Base-by-base conservation (phyloP, 1,140 invertebrate species). In the Drosophila truncata region DNA sequence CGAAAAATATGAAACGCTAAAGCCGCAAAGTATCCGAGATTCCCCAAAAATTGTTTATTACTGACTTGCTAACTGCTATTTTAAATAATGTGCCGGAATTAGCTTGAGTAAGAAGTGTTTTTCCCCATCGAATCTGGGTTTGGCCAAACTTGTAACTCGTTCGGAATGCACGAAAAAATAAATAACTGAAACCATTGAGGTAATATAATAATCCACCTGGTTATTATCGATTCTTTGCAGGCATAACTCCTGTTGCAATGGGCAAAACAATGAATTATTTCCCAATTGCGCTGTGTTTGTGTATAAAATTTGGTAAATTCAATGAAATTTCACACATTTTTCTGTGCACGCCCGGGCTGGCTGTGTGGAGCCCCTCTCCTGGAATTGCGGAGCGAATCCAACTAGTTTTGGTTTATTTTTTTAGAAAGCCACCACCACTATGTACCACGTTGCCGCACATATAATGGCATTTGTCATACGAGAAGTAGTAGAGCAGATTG, bases 381-480 rank as follows among this genome's bases (percentile, higher is more conserved):
- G 65, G 49, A 69, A 20, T 35, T 23, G 41, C 42, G 23, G 41
- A 54, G 29, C 74, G 49, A 67, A 54, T 46, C 27, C 63, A 61
- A 78, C 64, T 57, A 55, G 62, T 77, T 76, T 67, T 27, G 63
- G 63, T 41, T 59, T 54, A 54, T 75, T 65, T 75, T 64, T 75
- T 76, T 77, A 77, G 74, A 78, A 62, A 78, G 75, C 64, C 75
- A 58, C 20, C 18, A 35, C n/a, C n/a, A 39, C 35, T 20, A n/a
- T n/a, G n/a, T n/a, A 20, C 18, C 18, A 6, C 4, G 18, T 23
- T 52, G 59, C 31, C 18, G 25, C 31, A 42, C 47, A 75, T 41
- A 67, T 59, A 77, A 77, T 62, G 70, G 58, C 70, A 78, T 78
- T 78, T 69, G 75, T 78, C 74, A 78, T 78, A 73, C 69, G 66